Evolutionary conservation across 2,888 invertebrate species (phyloP), one percentile per base, ranked within the genome.

Genomic region (Platycheirus albimanus): DNA sequence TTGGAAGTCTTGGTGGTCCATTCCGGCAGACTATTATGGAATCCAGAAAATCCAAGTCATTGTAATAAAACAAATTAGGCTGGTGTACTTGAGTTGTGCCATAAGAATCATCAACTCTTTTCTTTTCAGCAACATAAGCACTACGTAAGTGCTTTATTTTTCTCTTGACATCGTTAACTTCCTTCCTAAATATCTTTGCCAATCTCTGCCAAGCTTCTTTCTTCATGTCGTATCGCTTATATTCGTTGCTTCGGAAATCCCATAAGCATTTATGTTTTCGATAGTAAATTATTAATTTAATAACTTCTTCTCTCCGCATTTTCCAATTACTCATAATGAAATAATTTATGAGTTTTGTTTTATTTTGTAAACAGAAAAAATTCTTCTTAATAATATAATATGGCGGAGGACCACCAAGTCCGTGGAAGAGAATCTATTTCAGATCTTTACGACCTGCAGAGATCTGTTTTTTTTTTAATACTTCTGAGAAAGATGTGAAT

Each of bases 61-160:
- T 63, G 6, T 63, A 86, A 20, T 86, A 86, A 43, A 76, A 86
- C 19, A 86, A 70, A 43, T 64, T 76, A 0, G 86, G 80, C 8
- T 54, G 54, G 38, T 85, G 78, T 8, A 49, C 11, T 24, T 56
- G 4, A 6, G 6, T 17, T 0, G 20, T 15, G 10, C 66, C 52
- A n/a, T 4, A 10, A 3, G 76, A 78, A 38, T 76, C 49, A 1
- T 85, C 83, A 0, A 64, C 71, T 64, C 84, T 86, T 33, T 85
- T 86, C 54, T 85, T 86, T 47, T 86, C 86, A 1, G 19, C 20
- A 6, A 85, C 58, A 6, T 86, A 86, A 0, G 79, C 77, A 3
- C 67, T 67, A 7, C 86, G 85, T 8, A 86, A 63, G 19, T 84
- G 71, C 61, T 86, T 86, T 1, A 86, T 69, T 74, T 86, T 86